Conservation (phyloP, 2,797 vertebrate species). For the Enteromius treurensis region DNA sequence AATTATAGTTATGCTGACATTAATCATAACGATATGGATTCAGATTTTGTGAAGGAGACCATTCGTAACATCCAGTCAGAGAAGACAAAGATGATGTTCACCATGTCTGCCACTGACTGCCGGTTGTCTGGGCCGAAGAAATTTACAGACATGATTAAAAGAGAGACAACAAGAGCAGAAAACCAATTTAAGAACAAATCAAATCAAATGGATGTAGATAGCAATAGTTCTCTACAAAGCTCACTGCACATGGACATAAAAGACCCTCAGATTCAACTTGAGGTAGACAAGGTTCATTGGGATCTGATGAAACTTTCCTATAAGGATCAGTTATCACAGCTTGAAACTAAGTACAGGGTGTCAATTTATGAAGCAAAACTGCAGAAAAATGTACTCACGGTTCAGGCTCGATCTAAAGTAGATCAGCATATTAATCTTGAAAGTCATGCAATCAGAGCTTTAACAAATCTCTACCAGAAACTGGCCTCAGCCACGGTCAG, state of each 20-base stretch:
- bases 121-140: conserved; percentile 25
- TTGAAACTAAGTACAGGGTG: conserved; percentile 68
- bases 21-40: conserved; percentile 23
- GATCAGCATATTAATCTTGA: conserved; percentile 55
- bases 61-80: conserved; percentile 38
- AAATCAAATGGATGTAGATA: neutral
- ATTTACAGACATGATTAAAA: accelerated
- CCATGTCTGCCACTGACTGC: conserved; percentile 26
- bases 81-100: conserved; percentile 52
- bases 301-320: neutral
- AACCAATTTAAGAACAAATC: accelerated
- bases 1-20: accelerated
- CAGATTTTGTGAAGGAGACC: neutral
- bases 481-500: neutral
- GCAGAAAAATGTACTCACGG: neutral
- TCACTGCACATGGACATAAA: conserved; percentile 47
- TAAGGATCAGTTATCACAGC: neutral
- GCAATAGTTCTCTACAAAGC: accelerated
- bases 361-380: neutral
- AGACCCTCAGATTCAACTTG: conserved; percentile 59
- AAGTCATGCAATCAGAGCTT: conserved; percentile 69
- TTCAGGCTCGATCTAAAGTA: conserved; percentile 43
- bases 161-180: neutral
- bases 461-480: conserved; percentile 72
- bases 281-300: conserved; percentile 61